Evolutionary conservation across 1,140 invertebrate genomes (phyloP), one percentile per base, ranked within the genome.

Genomic region (Myzus persicae): DNA sequence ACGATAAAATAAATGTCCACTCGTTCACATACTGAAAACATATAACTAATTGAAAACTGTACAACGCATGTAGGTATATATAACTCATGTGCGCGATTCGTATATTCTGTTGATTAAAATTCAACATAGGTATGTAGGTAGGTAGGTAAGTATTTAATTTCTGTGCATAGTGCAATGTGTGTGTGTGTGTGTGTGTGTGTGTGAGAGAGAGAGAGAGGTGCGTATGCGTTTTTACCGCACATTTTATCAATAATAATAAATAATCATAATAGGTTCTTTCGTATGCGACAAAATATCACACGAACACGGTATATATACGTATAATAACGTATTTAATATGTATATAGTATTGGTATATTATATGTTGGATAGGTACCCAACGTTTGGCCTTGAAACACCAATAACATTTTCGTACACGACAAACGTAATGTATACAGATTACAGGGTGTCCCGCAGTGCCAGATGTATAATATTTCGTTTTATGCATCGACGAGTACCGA

Each of bases 361-460:
- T 7, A n/a, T n/a, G 59, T 14, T 76, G 38, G n/a, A n/a, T 84
- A 81, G 36, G 38, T 40, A 82, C 22, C 38, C n/a, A 40, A 84
- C 38, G 9, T 14, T 84, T 84, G 40, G 40, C 82, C 82, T 84
- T 84, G 82, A 84, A 84, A 84, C 82, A 40, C 38, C 22, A 84
- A 84, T 84, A 84, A 84, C 82, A 31, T 84, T 84, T 40, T 84
- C 82, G 38, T 84, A 84, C 38, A 82, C 54, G 54, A 59, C n/a
- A 76, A 76, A 76, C 59, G 31, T 82, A 82, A 82, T 82, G n/a
- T 82, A 82, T 82, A 82, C 81, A n/a, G 59, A 76, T 38, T 82
- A 82, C 81, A 82, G 81, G 81, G 81, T 82, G 36, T 40, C 36
- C 81, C 59, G 59, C 59, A 20, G 81, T 82, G 36, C 81, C 81